phyloP scores from a whole-genome alignment of 2,888 invertebrate genomes.

The Gandaritis pyraliata region DNA sequence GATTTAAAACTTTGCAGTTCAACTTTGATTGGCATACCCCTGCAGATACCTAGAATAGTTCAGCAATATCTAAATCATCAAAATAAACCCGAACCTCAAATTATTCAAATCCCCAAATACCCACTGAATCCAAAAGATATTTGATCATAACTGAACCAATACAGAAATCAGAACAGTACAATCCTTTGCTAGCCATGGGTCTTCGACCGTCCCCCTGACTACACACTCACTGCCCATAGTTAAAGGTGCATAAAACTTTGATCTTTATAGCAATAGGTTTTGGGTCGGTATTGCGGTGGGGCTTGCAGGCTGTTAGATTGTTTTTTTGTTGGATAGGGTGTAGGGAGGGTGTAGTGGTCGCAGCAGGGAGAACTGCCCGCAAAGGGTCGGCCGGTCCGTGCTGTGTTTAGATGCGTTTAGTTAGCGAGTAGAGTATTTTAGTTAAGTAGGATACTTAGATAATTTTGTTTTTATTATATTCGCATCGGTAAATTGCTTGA shows the following conservation, averaged over 20 bases:
- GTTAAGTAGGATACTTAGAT: background rate
- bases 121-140: constrained; percentile 31
- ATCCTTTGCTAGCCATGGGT: constrained; percentile 74
- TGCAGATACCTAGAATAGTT: no score
- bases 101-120: constrained; percentile 31
- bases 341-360: constrained; percentile 81
- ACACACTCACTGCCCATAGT: constrained; percentile 66
- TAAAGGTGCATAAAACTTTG: background rate
- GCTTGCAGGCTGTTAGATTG: constrained; percentile 59
- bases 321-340: constrained; percentile 67
- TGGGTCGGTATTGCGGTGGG: constrained; percentile 51
- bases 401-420: constrained; percentile 59
- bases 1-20: no score
- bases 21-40: no score
- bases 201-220: constrained; percentile 66
- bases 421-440: constrained; percentile 14
- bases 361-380: constrained; percentile 80
- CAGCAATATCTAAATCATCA: constrained; percentile 9
- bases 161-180: constrained; percentile 79
- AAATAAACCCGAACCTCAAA: constrained; percentile 23
- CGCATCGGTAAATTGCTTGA: no score
- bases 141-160: constrained; percentile 41
- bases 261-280: constrained; percentile 33
- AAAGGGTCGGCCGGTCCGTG: constrained; percentile 76
- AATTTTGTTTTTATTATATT: no score